Evolutionary conservation across 1,140 invertebrate species (phyloP), one percentile per base, ranked within the genome.

Genomic region (Chrysoperla carnea): DNA sequence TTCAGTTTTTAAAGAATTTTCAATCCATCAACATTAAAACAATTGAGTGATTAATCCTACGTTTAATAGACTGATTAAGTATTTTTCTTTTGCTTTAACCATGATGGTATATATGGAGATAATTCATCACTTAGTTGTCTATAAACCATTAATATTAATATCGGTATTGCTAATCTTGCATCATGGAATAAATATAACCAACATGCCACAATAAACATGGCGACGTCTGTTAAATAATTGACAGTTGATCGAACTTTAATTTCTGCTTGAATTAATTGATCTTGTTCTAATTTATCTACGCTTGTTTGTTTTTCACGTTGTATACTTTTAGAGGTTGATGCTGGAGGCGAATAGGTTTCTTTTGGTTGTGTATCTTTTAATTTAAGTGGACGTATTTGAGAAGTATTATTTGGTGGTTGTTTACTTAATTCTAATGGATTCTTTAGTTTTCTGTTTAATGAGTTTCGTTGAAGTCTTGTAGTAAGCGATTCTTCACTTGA

Each of bases 101-200:
- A 61, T 41, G 57, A 52, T 11, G 66, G 66, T 39, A 71, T 58
- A 47, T 61, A 61, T 42, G 57, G 58, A 37, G 52, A 47, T 4
- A 73, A 41, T 39, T 73, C 73, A 48, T 79, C 70, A 50, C 78
- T 71, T 29, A 84, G 51, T 53, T 81, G 78, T 42, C 81, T 68
- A 53, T 82, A 85, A 38, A 84, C 72, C 51, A 84, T 73, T 1
- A 87, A 61, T 6, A 73, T 67, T 41, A 87, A 68, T 47, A 85
- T 72, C 14, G 82, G 83, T 44, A 87, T 68, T 1, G 81, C 78
- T 13, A 84, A 61, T 40, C 75, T 63, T 55, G 83, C 80, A 50
- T 81, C 78, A 51, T 81, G 79, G 51, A 84, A 85, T 8, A 84
- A 56, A 56, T 84, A 86, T 31, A 85, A 64, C 72, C 76, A 81